Conservation (phyloP, 2,797 vertebrate species). For the Enteromius trimaculatus region DNA sequence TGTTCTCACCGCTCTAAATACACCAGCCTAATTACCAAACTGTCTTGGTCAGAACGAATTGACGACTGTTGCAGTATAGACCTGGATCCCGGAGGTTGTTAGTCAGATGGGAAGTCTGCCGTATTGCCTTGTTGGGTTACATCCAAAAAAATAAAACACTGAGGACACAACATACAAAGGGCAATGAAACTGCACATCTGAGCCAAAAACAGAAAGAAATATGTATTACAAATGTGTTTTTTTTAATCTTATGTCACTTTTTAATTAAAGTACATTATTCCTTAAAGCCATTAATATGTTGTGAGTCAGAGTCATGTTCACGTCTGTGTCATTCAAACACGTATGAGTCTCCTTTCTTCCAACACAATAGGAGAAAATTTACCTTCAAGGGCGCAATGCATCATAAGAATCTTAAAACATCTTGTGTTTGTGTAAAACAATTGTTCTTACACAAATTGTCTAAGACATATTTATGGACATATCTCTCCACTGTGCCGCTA, state of each 20-base stretch:
- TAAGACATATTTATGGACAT: not conserved
- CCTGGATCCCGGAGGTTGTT: slow-evolving; percentile 20
- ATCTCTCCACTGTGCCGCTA: too few relatives aligned
- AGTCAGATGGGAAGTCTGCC: slow-evolving; percentile 15
- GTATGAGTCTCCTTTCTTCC: not conserved
- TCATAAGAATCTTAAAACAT: not conserved
- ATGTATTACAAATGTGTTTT: not conserved
- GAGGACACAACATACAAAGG: slow-evolving; percentile 16
- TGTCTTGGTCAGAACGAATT: slow-evolving; percentile 32
- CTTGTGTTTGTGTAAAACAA: not conserved
- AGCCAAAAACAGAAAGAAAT: not conserved
- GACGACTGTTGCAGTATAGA: slow-evolving; percentile 7
- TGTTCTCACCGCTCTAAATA: slow-evolving; percentile 26
- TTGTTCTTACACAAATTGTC: not conserved
- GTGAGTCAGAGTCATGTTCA: not conserved
- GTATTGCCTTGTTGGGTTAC: slow-evolving; percentile 35
- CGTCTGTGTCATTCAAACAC: not conserved
- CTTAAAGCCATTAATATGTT: not conserved
- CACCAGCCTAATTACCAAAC: slow-evolving; percentile 41
- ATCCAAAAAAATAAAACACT: slow-evolving; percentile 30
- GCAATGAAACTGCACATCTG: slow-evolving; percentile 28
- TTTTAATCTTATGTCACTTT: not conserved
- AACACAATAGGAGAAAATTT: not conserved
- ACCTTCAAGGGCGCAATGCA: not conserved
- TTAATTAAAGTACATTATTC: slow-evolving; percentile 2